Base-by-base conservation (phyloP, 2,888 invertebrate species). In the Eupeodes latifasciatus region DNA sequence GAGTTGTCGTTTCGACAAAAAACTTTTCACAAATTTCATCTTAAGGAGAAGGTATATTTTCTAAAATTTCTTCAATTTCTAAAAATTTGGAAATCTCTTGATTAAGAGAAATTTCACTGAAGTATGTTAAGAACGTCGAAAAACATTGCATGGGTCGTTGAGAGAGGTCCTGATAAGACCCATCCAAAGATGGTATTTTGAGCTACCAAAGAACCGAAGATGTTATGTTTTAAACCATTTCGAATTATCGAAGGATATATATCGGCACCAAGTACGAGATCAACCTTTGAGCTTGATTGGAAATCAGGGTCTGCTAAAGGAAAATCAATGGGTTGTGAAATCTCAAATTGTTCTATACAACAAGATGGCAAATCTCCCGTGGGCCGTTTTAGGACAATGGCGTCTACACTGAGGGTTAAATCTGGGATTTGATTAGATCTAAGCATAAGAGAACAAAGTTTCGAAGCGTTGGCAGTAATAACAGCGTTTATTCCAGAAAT, bases 31-130 rank as follows among this genome's bases (percentile, higher is more conserved):
- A 71, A 12, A 47, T 40, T 61, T 57, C 36, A 51, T 71, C 78
- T 64, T 79, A 51, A 44, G 49, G 57, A 16, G 57, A 66, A 47
- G 49, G 19, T 16, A 36, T 77, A 0, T 9, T 6, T 4, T 67
- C 67, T 9, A n/a, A 16, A 57, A 77, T 36, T 14, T 77, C 67
- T 67, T 77, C 77, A 4, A 77, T 0, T 59, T 77, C 67, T 47
- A 44, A 66, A 16, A 78, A 69, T 14, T 59, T 12, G 19, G 51
- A 69, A n/a, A 78, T 61, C 14, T 78, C 78, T 11, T 69, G 10
- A 61, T 78, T 59, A 2, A 69, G 53, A 11, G 69, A 78, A 5
- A 61, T 47, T 19, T 78, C 51, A 57, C 27, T 62, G 1, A 19
- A 19, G 19, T 19, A 19, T 19, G 19, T 19, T 19, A 19, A 19